Evolutionary conservation across 2,888 invertebrate genomes (phyloP).

Genomic region (Romanomermis culicivorax): DNA sequence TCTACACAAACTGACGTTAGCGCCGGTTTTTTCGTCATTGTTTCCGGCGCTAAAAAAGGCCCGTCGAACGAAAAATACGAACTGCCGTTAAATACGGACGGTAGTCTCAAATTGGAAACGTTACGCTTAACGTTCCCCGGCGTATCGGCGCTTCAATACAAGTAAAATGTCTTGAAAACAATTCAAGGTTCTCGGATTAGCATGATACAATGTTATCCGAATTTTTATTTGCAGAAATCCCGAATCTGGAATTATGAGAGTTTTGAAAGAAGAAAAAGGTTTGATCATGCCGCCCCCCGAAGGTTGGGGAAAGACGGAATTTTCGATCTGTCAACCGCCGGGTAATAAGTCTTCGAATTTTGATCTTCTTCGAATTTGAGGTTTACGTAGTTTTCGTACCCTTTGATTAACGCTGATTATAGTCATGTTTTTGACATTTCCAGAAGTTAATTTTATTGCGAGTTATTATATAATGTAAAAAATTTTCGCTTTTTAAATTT

Average conservation of each 20-base stretch:
- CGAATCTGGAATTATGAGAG: neutral
- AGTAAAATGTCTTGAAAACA: neutral
- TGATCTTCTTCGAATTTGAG: too few species aligned
- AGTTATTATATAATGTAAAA: too few species aligned
- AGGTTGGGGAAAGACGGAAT: neutral
- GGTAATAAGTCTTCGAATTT: too few species aligned
- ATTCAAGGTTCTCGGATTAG: neutral
- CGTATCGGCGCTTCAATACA: neutral
- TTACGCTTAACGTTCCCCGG: neutral
- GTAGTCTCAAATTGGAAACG: neutral
- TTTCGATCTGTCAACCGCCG: too few species aligned
- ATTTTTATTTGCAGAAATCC: neutral
- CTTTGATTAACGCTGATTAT: too few species aligned
- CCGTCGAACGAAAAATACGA: neutral
- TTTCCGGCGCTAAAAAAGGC: neutral
- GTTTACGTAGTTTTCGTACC: too few species aligned
- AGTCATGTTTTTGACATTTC: too few species aligned
- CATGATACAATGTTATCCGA: too few species aligned
- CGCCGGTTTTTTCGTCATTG: too few species aligned
- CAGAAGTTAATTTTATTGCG: too few species aligned
- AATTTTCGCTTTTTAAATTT: too few species aligned
- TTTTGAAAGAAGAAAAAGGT: neutral
- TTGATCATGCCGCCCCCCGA: neutral
- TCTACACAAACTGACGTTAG: too few species aligned
- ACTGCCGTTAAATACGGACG: neutral